These are phyloP conservation scores for Callinectes sapidus DNA, from an alignment of 2,888 invertebrate species.

Conservation along the genomic window DNA sequence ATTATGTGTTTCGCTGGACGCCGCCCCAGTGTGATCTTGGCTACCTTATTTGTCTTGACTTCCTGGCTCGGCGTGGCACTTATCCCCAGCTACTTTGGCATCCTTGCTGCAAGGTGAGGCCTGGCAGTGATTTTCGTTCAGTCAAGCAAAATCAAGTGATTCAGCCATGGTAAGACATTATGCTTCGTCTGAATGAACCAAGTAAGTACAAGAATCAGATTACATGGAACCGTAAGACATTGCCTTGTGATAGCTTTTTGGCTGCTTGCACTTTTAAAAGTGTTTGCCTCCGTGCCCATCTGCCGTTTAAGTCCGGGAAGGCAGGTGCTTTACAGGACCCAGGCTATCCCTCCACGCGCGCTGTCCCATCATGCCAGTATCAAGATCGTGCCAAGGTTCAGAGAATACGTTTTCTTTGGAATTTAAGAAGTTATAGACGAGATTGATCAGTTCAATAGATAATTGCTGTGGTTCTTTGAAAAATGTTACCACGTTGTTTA, in stretches of 20 bases:
- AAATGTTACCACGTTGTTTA: too few relatives aligned
- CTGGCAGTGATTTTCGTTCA: background rate
- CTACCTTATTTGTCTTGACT: background rate
- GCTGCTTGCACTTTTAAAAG: background rate
- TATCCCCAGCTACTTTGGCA: background rate
- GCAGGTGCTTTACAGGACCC: too few relatives aligned
- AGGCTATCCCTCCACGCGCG: background rate
- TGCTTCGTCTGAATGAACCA: background rate
- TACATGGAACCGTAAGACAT: too few relatives aligned
- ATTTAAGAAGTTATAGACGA: too few relatives aligned
- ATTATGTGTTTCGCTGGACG: background rate
- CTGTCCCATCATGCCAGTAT: background rate
- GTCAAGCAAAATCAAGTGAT: background rate
- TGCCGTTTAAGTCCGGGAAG: too few relatives aligned
- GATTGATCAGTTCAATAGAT: too few relatives aligned
- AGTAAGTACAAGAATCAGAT: background rate
- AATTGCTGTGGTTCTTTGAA: too few relatives aligned
- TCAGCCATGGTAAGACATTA: background rate
- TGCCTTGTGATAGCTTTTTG: too few relatives aligned
- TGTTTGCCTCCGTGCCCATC: background rate
- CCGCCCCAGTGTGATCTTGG: background rate
- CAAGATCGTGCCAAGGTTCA: background rate
- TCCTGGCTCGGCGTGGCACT: background rate
- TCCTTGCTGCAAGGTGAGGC: conserved; percentile 4
- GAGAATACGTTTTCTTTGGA: too few relatives aligned